Evolutionary conservation across 1,140 invertebrate species (phyloP).

Genomic region (Sminthurides bifidus): DNA sequence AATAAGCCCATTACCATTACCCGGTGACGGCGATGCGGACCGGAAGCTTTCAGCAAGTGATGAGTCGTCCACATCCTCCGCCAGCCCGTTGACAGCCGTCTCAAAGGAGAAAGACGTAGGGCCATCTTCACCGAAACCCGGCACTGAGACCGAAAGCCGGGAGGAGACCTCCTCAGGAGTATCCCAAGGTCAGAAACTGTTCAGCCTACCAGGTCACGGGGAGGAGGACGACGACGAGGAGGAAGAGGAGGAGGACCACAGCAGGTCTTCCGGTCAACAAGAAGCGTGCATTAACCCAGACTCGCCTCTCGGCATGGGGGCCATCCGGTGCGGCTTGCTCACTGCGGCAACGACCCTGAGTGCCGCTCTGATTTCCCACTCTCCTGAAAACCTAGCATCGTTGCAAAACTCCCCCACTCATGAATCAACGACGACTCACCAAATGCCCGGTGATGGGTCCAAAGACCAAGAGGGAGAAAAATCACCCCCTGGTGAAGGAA

Average conservation of each 20-base stretch:
- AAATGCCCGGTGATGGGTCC: too few relatives aligned
- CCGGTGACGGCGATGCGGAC: conserved; percentile 5
- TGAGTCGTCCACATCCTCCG: conserved; percentile 17
- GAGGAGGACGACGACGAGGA: conserved; percentile 16
- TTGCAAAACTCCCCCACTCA: conserved; percentile 1
- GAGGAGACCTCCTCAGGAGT: background rate
- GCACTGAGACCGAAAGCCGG: background rate
- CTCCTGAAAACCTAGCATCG: conserved; percentile 19
- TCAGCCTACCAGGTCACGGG: conserved; percentile 13
- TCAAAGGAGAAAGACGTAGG: conserved; percentile 3
- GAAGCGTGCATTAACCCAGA: too few relatives aligned
- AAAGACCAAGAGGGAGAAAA: too few relatives aligned
- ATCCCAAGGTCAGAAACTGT: conserved; percentile 4
- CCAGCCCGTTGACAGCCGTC: conserved; percentile 14
- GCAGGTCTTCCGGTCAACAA: too few relatives aligned
- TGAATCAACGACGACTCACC: too few relatives aligned
- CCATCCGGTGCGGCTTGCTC: conserved; percentile 20
- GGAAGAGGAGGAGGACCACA: conserved; percentile 32
- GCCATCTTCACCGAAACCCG: background rate
- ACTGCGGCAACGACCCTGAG: conserved; percentile 24
- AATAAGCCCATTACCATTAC: too few relatives aligned
- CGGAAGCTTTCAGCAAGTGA: conserved; percentile 14
- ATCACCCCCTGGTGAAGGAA: too few relatives aligned
- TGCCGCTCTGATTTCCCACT: conserved; percentile 24
- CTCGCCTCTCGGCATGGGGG: background rate